phyloP scores from a whole-genome alignment of 2,113 vertebrate genomes.

The Nibea albiflora region DNA sequence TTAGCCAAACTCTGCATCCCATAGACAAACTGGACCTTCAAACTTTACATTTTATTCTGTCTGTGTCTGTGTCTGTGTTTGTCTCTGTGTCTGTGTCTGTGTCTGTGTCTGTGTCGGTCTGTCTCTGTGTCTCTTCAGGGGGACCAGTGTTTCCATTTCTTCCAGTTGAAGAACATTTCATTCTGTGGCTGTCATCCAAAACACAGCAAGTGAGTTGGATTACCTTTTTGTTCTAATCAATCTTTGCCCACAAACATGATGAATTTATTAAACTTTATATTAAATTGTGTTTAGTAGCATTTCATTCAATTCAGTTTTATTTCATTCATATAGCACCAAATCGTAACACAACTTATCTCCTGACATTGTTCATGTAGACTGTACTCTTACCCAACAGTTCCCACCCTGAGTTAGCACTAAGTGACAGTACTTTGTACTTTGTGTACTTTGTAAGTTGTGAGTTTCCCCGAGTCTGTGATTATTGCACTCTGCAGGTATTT shows the following conservation, averaged over 20 bases:
- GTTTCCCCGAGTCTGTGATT: neutral
- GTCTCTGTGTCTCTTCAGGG: conserved; percentile 78
- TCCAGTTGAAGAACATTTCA: conserved; percentile 97
- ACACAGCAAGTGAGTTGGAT: conserved; percentile 89
- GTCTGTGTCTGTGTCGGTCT: conserved; percentile 1
- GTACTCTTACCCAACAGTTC: no score
- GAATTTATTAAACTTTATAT: neutral
- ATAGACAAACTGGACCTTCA: neutral
- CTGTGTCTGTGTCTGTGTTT: neutral
- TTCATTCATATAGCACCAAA: no score
- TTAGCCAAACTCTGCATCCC: neutral
- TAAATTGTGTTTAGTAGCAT: neutral
- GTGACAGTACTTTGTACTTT: no score
- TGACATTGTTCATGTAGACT: no score
- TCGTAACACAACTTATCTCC: no score
- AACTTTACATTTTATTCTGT: neutral
- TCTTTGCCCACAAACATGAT: neutral
- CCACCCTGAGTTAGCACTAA: no score
- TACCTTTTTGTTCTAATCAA: neutral
- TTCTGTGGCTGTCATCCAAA: conserved; percentile 96
- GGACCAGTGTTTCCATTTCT: conserved; percentile 94
- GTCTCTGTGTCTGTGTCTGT: neutral
- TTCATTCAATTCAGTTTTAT: neutral
- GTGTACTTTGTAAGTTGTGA: neutral
- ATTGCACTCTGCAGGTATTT: conserved; percentile 88